These are phyloP conservation scores for Monoplex corrugatus DNA, from an alignment of 2,888 invertebrate species.

Conservation along the genomic window DNA sequence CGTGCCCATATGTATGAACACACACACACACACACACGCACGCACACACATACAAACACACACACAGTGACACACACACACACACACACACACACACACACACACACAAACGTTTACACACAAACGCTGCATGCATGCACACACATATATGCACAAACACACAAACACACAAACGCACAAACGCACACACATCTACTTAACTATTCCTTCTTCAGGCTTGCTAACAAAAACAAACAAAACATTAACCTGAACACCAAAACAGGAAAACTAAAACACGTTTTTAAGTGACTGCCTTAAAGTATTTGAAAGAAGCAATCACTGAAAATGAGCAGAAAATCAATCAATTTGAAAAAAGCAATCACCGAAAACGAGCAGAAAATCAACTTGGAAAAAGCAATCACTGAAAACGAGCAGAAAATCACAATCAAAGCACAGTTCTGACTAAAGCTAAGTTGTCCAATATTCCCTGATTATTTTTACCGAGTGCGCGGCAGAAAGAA, in stretches of 20 bases:
- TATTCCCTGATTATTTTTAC: no score
- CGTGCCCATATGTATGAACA: no score
- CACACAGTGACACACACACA: conserved; percentile 18
- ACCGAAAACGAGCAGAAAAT: not conserved
- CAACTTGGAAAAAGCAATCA: not conserved
- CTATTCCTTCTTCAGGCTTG: no score
- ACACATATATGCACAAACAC: not conserved
- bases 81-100: conserved; percentile 31
- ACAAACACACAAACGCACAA: not conserved
- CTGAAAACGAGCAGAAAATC: no score
- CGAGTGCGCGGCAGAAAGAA: no score
- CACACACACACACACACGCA: not conserved
- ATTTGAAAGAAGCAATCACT: not conserved
- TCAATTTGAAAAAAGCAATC: not conserved
- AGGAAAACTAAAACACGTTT: no score
- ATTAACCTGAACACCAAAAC: no score
- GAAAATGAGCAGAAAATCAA: no score
- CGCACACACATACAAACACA: not conserved
- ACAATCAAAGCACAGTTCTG: no score
- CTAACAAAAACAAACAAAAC: not conserved
- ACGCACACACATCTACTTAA: not conserved
- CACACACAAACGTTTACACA: no score
- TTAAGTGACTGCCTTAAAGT: no score
- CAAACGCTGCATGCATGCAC: not conserved
- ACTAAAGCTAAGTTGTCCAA: no score